Evolutionary conservation across 2,888 invertebrate species (phyloP), one percentile per base, ranked within the genome.

Genomic region (Tigriopus californicus): DNA sequence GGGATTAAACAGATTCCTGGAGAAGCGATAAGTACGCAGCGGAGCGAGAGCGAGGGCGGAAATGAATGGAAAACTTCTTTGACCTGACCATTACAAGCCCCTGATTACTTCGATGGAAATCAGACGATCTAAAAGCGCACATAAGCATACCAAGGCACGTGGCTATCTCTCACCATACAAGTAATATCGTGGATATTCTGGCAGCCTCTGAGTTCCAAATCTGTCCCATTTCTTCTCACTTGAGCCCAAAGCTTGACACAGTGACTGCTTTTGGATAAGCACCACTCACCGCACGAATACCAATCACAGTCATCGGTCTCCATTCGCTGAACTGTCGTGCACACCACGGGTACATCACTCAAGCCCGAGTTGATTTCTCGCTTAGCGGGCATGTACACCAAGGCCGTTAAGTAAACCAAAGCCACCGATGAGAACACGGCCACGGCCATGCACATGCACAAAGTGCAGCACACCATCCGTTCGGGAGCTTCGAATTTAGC

Each of bases 361-460:
- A 53, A 40, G n/a, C 54, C 54, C 10, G 54, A 53, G n/a, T 22
- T 15, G 15, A 53, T 22, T 40, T 53, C 54, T 10, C 54, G 12
- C 33, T 53, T 53, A 5, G 54, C 54, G 3, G 54, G 54, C 54
- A 53, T 53, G 54, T 53, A 53, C 40, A 53, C 54, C 8, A 53
- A 18, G 13, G 54, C 54, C 33, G 54, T 53, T n/a, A 53, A 33
- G 13, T 53, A 53, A n/a, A 53, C 54, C 54, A 53, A 40, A 8
- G 54, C 22, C 40, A 53, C 54, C 13, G 25, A 25, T 24, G 24
- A 24, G 13, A 53, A 40, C 54, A 53, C 54, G 13, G 54, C 54
- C 22, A 53, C 54, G 5, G 54, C 54, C 54, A 53, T 53, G 40
- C 54, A 53, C 12, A 53, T n/a, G 33, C 54, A 53, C 54, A 53